phyloP scores from a whole-genome alignment of 2,888 invertebrate species.

The Orthosia gothica region DNA sequence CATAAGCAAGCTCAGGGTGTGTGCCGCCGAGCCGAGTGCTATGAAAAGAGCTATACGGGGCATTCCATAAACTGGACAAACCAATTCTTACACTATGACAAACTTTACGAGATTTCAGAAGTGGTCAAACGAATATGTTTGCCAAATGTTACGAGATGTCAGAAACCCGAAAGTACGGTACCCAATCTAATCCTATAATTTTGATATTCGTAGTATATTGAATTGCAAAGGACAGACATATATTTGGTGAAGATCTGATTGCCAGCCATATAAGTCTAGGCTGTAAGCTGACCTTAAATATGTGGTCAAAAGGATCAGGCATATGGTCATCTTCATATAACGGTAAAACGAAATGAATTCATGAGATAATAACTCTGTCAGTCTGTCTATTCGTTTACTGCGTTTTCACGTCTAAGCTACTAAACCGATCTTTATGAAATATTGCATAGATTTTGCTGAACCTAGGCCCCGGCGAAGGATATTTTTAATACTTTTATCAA shows the following conservation, averaged over 20 bases:
- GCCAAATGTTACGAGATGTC: background rate
- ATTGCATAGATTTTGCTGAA: no score
- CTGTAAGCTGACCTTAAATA: background rate
- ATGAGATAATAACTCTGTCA: no score
- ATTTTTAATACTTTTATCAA: no score
- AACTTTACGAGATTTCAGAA: background rate
- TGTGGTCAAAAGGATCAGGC: background rate
- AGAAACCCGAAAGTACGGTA: background rate
- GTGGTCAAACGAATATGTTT: background rate
- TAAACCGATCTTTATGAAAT: no score
- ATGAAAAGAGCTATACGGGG: background rate
- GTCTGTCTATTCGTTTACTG: no score
- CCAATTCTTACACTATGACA: background rate
- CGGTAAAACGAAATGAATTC: background rate
- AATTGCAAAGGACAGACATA: slow-evolving; percentile 1
- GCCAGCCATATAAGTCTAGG: background rate
- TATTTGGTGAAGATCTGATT: slow-evolving; percentile 13
- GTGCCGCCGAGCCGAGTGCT: background rate
- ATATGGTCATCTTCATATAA: background rate
- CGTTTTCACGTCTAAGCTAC: no score
- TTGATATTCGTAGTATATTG: background rate
- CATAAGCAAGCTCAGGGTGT: slow-evolving; percentile 20
- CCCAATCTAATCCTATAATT: background rate
- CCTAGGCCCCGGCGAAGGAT: no score
- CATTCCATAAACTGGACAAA: background rate